A percentile compares a stretch with the other conserved stretches of the same genome.
These are phyloP conservation scores for Syndactyla subalaris DNA, from an alignment of 2,797 vertebrate species.

Conservation along the genomic window DNA sequence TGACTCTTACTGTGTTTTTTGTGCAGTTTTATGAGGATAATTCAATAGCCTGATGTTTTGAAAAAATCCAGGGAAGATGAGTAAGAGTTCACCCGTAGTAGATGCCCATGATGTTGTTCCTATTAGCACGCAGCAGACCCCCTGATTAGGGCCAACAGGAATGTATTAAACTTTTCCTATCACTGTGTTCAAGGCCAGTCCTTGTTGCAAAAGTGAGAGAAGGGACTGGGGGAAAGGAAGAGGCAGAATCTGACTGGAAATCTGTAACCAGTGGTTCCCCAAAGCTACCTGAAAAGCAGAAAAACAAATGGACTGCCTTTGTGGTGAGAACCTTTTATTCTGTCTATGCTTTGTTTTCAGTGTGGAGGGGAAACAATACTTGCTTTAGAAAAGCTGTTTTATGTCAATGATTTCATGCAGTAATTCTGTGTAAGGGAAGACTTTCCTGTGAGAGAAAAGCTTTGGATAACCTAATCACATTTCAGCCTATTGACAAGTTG, in stretches of 20 bases:
- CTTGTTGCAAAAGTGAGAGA: background rate
- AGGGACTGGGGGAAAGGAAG: background rate
- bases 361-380: background rate
- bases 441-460: background rate
- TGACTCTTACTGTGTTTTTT: background rate
- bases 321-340: background rate
- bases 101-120: background rate
- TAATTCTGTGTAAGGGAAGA: background rate
- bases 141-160: background rate
- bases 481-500: background rate
- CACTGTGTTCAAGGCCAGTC: background rate
- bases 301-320: background rate
- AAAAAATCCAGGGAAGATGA: background rate
- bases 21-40: background rate
- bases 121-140: rapidly evolving
- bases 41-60: background rate
- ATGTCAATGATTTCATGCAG: background rate
- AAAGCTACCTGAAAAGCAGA: background rate
- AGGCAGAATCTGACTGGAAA: background rate
- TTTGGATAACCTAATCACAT: background rate
- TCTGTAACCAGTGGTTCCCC: background rate
- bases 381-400: background rate
- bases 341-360: background rate
- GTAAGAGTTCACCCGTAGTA: background rate
- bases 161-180: background rate